phyloP scores from a whole-genome alignment of 2,797 vertebrate genomes.

The Phataginus tricuspis region DNA sequence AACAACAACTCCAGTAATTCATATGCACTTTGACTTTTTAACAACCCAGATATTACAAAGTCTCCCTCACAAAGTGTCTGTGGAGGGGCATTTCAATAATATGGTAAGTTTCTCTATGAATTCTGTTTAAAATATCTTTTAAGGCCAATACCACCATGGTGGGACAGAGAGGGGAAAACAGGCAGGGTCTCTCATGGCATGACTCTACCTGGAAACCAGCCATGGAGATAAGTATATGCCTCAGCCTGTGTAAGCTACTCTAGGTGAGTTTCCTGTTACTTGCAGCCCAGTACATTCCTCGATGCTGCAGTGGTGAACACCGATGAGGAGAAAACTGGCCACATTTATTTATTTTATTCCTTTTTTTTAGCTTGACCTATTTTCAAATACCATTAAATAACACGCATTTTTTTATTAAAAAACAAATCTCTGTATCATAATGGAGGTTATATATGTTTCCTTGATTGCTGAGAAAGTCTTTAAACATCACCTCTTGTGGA shows the following conservation, averaged over 20 bases:
- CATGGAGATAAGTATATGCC: neutral
- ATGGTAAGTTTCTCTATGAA: neutral
- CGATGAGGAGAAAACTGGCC: neutral
- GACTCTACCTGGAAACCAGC: no score
- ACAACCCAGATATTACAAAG: neutral
- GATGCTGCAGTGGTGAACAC: fast-evolving
- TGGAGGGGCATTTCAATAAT: neutral
- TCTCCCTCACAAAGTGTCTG: neutral
- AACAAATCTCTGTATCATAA: no score
- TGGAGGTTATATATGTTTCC: no score
- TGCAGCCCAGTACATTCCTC: neutral
- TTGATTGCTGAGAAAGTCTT: no score
- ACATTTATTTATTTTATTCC: neutral
- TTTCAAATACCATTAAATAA: neutral
- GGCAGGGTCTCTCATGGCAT: neutral
- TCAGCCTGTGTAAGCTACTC: neutral
- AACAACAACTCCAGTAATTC: neutral
- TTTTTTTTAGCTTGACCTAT: neutral
- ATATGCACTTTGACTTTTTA: neutral
- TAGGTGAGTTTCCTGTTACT: fast-evolving
- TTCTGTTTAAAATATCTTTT: neutral
- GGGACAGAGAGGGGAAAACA: neutral
- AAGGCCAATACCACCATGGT: fast-evolving
- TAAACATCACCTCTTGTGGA: no score
- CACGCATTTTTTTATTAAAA: neutral